These are phyloP conservation scores for Phengaris alcon DNA, from an alignment of 2,888 invertebrate species.

Conservation along the genomic window DNA sequence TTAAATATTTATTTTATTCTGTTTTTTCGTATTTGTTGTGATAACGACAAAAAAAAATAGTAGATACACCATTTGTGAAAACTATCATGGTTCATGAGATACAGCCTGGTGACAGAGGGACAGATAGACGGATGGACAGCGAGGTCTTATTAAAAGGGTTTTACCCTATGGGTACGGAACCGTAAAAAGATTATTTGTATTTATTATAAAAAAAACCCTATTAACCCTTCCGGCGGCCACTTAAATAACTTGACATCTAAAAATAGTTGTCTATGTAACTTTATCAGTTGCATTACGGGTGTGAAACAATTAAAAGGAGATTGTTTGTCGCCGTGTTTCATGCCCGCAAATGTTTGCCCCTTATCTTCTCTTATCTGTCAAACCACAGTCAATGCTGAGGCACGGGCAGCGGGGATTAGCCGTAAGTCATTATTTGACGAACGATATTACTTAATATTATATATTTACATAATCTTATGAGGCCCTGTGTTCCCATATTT, in stretches of 20 bases:
- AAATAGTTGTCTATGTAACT: neutral
- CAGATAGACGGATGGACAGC: too few relatives aligned
- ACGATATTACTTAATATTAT: slow-evolving; percentile 23
- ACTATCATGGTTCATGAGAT: too few relatives aligned
- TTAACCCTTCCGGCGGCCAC: neutral
- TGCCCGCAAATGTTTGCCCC: slow-evolving; percentile 71
- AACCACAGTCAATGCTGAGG: slow-evolving; percentile 75
- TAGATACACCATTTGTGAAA: too few relatives aligned
- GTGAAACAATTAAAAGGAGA: slow-evolving; percentile 9
- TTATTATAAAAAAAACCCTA: neutral
- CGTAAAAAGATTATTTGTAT: too few relatives aligned
- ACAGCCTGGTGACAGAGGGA: too few relatives aligned
- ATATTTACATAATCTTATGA: slow-evolving; percentile 20
- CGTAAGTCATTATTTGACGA: slow-evolving; percentile 28
- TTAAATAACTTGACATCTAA: neutral
- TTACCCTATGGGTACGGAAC: too few relatives aligned
- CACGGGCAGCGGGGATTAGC: slow-evolving; percentile 55
- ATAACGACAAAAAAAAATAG: too few relatives aligned
- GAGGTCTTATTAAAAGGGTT: too few relatives aligned
- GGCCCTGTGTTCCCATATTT: slow-evolving; percentile 6
- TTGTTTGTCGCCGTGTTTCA: slow-evolving; percentile 57
- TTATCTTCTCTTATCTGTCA: slow-evolving; percentile 77
- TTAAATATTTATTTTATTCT: too few relatives aligned
- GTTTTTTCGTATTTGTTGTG: too few relatives aligned
- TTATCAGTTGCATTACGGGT: neutral